Evolutionary conservation across 2,113 vertebrate species (phyloP).

Genomic region (Cnemophilus loriae): DNA sequence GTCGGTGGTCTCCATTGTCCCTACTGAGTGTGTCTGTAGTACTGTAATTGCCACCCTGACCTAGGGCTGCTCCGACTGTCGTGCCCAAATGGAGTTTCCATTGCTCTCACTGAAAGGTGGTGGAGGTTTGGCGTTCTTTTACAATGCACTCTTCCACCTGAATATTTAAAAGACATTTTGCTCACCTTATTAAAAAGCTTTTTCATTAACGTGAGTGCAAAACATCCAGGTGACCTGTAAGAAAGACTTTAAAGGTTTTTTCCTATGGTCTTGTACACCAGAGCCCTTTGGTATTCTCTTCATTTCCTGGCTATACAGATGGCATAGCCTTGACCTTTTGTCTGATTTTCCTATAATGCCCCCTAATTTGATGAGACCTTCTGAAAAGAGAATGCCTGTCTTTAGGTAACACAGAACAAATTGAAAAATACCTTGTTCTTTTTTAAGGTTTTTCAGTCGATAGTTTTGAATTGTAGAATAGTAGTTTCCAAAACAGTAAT

Average conservation of each 20-base stretch:
- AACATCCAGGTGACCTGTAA: not conserved
- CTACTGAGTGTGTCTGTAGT: constrained; percentile 23
- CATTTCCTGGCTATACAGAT: not conserved
- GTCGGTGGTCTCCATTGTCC: constrained; percentile 55
- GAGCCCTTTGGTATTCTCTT: not conserved
- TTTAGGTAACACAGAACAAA: constrained; percentile 59
- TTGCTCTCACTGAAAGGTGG: not conserved
- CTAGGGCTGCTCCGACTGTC: not conserved
- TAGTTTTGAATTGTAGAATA: not conserved
- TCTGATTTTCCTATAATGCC: not conserved
- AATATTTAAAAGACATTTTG: not conserved
- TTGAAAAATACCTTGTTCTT: not conserved
- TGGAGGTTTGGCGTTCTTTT: not conserved
- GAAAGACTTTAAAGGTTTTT: not conserved
- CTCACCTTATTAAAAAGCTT: not conserved
- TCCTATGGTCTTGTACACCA: not conserved
- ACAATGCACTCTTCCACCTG: not conserved
- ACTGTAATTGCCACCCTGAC: not conserved
- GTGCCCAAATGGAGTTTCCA: not conserved
- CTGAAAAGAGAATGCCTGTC: not conserved
- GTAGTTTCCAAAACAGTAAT: not conserved
- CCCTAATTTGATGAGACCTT: not conserved
- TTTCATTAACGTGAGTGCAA: not conserved
- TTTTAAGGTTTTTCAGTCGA: not conserved
- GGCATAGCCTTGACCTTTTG: not conserved